Evolutionary conservation across 2,888 invertebrate genomes (phyloP).

Genomic region (Cosmia trapezina): DNA sequence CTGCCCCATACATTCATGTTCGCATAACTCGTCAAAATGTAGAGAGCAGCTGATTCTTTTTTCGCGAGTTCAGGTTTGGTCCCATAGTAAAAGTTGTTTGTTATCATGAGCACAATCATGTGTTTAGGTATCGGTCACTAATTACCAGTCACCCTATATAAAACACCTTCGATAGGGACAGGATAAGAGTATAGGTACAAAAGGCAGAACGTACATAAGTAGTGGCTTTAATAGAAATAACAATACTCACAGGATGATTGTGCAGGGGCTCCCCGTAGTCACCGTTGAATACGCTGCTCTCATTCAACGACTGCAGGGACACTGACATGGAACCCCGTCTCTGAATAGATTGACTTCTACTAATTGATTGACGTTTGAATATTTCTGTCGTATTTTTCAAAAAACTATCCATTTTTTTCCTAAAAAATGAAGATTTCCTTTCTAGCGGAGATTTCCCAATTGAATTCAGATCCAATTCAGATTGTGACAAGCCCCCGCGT

Average conservation of each 20-base stretch:
- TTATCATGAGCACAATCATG: too few species aligned
- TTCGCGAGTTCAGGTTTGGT: too few species aligned
- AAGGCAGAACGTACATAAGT: not conserved
- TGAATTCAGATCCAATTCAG: constrained; percentile 84
- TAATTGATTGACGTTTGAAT: constrained; percentile 79
- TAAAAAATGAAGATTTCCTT: constrained; percentile 86
- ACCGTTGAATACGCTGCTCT: constrained; percentile 65
- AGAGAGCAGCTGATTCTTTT: too few species aligned
- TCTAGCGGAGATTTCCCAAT: constrained; percentile 85
- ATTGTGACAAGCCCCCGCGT: constrained; percentile 82
- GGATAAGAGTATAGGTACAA: not conserved
- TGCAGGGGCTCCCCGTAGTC: constrained; percentile 60
- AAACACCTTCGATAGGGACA: not conserved
- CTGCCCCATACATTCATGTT: too few species aligned
- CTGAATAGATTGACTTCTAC: constrained; percentile 71
- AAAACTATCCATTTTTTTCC: constrained; percentile 87
- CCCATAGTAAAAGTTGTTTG: too few species aligned
- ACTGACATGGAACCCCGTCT: constrained; percentile 82
- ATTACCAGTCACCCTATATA: too few species aligned
- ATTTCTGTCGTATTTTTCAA: constrained; percentile 86
- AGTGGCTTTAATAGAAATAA: not conserved
- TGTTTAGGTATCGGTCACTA: too few species aligned
- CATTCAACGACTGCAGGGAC: constrained; percentile 83
- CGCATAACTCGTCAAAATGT: too few species aligned
- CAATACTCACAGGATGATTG: constrained; percentile 66